Base-by-base conservation (phyloP, 2,888 invertebrate genomes). In the Clusia tigrina region DNA sequence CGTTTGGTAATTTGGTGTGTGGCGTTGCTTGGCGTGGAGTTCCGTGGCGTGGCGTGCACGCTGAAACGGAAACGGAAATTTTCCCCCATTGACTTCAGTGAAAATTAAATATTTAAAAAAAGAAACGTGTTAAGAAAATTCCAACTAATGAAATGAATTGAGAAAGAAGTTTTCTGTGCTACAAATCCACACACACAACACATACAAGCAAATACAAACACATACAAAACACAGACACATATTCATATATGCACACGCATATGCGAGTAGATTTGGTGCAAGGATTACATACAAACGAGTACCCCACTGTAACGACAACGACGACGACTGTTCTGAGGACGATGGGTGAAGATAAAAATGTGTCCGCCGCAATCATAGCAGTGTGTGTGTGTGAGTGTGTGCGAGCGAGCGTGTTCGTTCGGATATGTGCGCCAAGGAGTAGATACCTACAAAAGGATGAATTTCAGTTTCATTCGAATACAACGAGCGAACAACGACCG, bases 361-460 rank as follows among this genome's bases (percentile, higher is more conserved):
- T 57, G 69, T 68, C 69, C 42, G 42, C n/a, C n/a, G 42, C 42
- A n/a, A n/a, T 70, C 63, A 65, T 68, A 55, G 62, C 64, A 63
- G 67, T 53, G 52, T 53, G 25, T 20, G 52, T 53, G 15, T 48
- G 48, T 24, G 2, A 9, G 24, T 24, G 22, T 17, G 61, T 61
- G 46, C n/a, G 58, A 61, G 60, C 63, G 15, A 58, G 17, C 37
- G 38, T 18, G 17, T 54, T 26, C 42, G 12, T 60, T 58, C 55
- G 63, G 51, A 26, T 51, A 56, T 63, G 60, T 65, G 56, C 63
- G 66, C 64, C 63, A 54, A 55, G 66, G 68, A 70, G 70, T 56
- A 70, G 74, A 74, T 74, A 74, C 76, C 67, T 72, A 77, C 72
- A 77, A 71, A 66, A 67, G 69, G 66, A 72, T 67, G 55, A 70